These are phyloP conservation scores for Cyanocitta stelleri DNA, from an alignment of 2,113 vertebrate species.

Conservation along the genomic window DNA sequence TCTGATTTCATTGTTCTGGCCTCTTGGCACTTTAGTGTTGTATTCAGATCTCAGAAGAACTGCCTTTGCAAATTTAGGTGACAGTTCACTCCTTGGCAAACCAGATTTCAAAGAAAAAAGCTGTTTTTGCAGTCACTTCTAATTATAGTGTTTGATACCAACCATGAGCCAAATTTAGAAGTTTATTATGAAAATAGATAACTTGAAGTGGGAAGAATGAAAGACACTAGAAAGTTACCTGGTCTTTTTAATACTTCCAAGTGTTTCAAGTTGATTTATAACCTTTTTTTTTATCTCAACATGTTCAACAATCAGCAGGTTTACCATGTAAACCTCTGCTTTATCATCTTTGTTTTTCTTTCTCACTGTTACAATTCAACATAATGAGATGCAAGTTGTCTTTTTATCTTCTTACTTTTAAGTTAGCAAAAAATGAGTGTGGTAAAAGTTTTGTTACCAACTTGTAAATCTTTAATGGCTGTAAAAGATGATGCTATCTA, in stretches of 20 bases:
- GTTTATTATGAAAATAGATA: neutral
- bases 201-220: neutral
- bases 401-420: conserved; percentile 1
- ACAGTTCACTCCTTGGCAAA: neutral
- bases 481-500: conserved; percentile 3
- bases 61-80: neutral
- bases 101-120: neutral
- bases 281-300: neutral
- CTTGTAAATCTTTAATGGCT: conserved; percentile 10
- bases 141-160: neutral
- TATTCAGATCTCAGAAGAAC: neutral
- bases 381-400: neutral
- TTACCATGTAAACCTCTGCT: neutral
- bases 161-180: neutral
- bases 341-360: conserved; percentile 1
- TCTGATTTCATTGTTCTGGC: neutral
- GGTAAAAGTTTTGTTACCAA: neutral
- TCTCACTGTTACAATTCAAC: neutral
- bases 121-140: neutral
- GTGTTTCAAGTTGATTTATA: neutral
- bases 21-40: neutral
- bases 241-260: neutral
- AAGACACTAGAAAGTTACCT: neutral
- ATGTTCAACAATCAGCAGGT: neutral
- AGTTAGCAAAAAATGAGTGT: neutral